Percentiles rank a stretch among this genome's conserved stretches.
Evolutionary conservation across 2,797 vertebrate genomes (phyloP).

Genomic region (Calcarius lapponicus): DNA sequence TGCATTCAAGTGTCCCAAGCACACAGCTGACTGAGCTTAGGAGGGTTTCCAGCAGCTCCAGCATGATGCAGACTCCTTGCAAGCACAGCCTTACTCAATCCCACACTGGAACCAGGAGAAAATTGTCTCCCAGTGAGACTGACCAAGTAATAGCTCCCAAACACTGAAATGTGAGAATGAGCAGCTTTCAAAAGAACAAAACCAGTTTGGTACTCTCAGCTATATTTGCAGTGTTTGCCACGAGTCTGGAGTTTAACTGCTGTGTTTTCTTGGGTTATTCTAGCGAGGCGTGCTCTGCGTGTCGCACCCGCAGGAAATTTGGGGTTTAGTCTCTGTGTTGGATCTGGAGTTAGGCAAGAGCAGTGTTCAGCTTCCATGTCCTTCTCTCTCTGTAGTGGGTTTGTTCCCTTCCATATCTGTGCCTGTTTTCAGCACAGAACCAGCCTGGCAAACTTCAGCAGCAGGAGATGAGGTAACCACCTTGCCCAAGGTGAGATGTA

Average conservation of each 20-base stretch:
- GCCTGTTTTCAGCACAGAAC: conserved; percentile 22
- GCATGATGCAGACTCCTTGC: not conserved
- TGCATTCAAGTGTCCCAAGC: conserved; percentile 14
- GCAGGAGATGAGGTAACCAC: conserved; percentile 62
- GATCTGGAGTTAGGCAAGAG: not conserved
- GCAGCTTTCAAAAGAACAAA: not conserved
- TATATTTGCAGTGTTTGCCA: not conserved
- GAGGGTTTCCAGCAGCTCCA: conserved; percentile 17
- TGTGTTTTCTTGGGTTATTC: not conserved
- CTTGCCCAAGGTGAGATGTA: conserved; percentile 68
- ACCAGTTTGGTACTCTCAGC: not conserved
- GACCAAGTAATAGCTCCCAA: not conserved
- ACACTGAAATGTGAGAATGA: not conserved
- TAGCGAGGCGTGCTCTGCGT: not conserved
- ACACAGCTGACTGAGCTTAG: not conserved
- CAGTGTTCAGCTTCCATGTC: not conserved
- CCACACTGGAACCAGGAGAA: not conserved
- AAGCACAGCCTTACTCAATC: not conserved
- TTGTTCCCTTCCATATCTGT: not conserved
- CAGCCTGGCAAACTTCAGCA: conserved; percentile 64
- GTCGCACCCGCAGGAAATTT: not conserved
- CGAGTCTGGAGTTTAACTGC: not conserved
- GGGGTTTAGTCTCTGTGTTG: not conserved
- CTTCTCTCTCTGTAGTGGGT: not conserved
- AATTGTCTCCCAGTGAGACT: not conserved